Evolutionary conservation across 2,888 invertebrate genomes (phyloP).

Genomic region (Neocrepidodera transversa): DNA sequence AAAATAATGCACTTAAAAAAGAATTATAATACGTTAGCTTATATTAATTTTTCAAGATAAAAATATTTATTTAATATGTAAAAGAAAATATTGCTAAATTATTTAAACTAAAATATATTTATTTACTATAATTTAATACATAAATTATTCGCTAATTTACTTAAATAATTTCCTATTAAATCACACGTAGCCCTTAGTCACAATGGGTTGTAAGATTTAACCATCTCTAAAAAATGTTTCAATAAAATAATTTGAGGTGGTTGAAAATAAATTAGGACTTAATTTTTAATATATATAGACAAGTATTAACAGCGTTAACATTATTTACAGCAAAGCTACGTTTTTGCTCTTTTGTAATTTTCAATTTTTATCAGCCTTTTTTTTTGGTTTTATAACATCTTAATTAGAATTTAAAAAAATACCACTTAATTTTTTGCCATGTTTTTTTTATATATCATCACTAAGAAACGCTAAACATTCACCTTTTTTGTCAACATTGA

Average conservation of each 20-base stretch:
- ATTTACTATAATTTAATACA: neutral
- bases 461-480: constrained; percentile 29
- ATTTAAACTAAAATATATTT: no score
- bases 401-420: constrained; percentile 28
- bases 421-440: constrained; percentile 21
- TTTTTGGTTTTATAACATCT: constrained; percentile 16
- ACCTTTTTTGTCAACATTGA: constrained; percentile 17
- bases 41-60: no score
- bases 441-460: constrained; percentile 20
- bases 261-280: no score
- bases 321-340: constrained; percentile 23
- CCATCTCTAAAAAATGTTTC: no score
- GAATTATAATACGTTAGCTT: no score
- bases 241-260: no score
- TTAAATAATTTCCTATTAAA: no score
- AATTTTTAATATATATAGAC: neutral
- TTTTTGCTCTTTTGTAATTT: constrained; percentile 12
- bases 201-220: no score
- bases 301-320: constrained; percentile 11
- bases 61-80: no score
- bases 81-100: no score
- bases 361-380: constrained; percentile 33
- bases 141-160: neutral
- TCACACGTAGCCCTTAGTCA: no score
- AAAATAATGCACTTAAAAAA: no score